Base-by-base conservation (phyloP, 2,797 vertebrate species). In the Crenichthys baileyi region DNA sequence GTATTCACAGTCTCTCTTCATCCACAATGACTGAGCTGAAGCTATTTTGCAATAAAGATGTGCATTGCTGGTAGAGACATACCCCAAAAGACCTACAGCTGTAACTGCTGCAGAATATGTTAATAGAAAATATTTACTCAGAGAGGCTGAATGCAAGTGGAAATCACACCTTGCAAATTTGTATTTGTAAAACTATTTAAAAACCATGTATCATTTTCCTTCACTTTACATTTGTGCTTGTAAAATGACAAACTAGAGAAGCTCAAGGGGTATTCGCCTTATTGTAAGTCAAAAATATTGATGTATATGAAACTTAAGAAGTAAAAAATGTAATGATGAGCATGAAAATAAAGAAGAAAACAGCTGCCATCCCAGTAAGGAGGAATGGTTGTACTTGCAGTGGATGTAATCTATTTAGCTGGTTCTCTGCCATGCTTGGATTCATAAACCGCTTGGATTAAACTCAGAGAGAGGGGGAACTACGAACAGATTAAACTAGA, bases 371-470 rank as follows among this genome's bases (percentile, higher is more conserved):
- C 22, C 24, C 74, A 75, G 9, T 41, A 26, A 84, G 63, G 51
- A 80, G n/a, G 51, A 15, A 77, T 36, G 50, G n/a, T 74, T 51
- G n/a, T 0, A 5, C 29, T 41, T 61, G 50, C 73, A 73, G 55
- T 63, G 55, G 24, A 53, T 85, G 39, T 87, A 83, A 87, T 81
- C 77, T 82, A 29, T 55, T 80, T 80, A 72, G 44, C 39, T 88
- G 68, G 55, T 82, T 80, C 50, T 63, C 73, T 44, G 80, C 75
- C 83, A 79, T 75, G 78, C 8, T 71, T 79, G 73, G 55, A 87
- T 81, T 85, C 31, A 75, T 77, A 83, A 90, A 81, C 48, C 16
- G 68, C 75, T 79, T 76, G 65, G 74, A 90, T 87, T 84, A 78
- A 74, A 81, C 67, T 78, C 65, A 79, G 71, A 71, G 29, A 67